Evolutionary conservation across 2,797 vertebrate species (phyloP), one percentile per base, ranked within the genome.

Genomic region (Gambelia wislizenii): DNA sequence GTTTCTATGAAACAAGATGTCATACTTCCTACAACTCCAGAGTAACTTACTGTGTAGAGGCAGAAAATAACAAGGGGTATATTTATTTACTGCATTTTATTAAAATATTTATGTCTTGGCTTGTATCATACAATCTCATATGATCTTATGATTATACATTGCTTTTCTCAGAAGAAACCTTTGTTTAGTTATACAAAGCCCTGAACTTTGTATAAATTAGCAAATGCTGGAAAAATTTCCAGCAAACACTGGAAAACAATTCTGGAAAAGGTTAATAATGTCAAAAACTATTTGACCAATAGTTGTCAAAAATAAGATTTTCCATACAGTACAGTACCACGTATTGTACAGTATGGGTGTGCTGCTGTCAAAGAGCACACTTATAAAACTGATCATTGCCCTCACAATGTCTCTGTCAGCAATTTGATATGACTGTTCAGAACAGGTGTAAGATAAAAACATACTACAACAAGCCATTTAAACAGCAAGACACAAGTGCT

Each of bases 361-460:
- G 18, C n/a, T 64, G 2, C 84, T 91, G 79, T 91, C 77, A 77
- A 90, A 80, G 1, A 0, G 84, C 81, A 9, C 92, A 93, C 82
- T 90, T 92, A 92, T 27, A 93, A 93, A 93, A 93, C 92, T 36
- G 83, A 30, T 49, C 81, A 54, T 0, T 2, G 0, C 61, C 84
- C 90, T 9, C 86, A 89, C 92, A 93, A 93, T n/a, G 81, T 30
- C 59, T 92, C 76, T 92, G 89, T 94, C 86, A 93, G 91, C 90
- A 80, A 67, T 36, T 4, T 67, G 91, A n/a, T 1, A 0, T 91
- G 93, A 95, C 87, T 87, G 90, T 91, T 92, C 25, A 0, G 61
- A 94, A 94, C 96, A 95, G 94, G 94, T 95, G 94, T 83, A 83
- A 83, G 87, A 82, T 0, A 4, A 12, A 61, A 87, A 70, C n/a